Conservation (phyloP, 1,140 invertebrate genomes). For the Protaetia brevitarsis region DNA sequence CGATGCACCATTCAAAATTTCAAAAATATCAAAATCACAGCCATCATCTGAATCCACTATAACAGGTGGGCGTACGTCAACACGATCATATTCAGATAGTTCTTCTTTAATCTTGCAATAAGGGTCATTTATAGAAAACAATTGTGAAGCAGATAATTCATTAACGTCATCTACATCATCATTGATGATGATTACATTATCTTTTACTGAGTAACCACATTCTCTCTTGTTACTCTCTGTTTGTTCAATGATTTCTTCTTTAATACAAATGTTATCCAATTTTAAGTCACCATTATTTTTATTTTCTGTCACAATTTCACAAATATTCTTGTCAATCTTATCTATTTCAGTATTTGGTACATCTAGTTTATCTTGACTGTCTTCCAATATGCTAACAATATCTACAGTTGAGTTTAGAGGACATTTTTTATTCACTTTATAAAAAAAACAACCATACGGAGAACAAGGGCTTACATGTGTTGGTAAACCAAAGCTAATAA, state of each 20-base stretch:
- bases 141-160: conserved; percentile 10
- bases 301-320: background rate
- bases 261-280: background rate
- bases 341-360: background rate
- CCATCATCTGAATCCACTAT: background rate
- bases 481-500: background rate
- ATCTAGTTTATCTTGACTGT: background rate
- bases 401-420: background rate
- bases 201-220: background rate
- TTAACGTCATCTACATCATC: background rate
- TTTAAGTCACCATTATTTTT: background rate
- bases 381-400: background rate
- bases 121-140: conserved; percentile 5
- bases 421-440: background rate
- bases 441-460: background rate
- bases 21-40: background rate
- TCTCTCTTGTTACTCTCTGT: background rate
- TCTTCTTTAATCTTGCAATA: background rate
- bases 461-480: background rate
- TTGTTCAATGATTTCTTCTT: background rate
- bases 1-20: background rate
- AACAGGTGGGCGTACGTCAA: background rate
- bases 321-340: background rate
- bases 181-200: conserved; percentile 1
- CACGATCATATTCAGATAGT: background rate